These are phyloP conservation scores for Drosophila gaucha DNA, from an alignment of 2,888 invertebrate genomes.

Conservation along the genomic window DNA sequence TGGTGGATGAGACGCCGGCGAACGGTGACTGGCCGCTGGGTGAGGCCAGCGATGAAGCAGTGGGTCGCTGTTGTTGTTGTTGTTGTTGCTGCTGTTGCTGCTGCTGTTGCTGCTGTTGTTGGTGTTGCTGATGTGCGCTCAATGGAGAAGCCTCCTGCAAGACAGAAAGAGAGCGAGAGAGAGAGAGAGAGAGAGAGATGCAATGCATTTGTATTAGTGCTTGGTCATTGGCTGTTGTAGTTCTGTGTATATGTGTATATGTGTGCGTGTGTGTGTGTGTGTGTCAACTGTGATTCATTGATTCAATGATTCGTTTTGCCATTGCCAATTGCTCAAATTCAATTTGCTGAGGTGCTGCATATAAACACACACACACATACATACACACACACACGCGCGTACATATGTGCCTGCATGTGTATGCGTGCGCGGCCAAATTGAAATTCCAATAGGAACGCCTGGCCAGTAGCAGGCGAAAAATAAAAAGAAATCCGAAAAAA, in stretches of 20 bases:
- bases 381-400: not conserved
- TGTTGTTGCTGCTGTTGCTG: constrained; percentile 54
- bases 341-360: constrained; percentile 40
- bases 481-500: constrained; percentile 20
- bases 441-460: constrained; percentile 70
- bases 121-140: constrained; percentile 79
- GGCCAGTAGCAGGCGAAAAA: constrained; percentile 23
- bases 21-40: constrained; percentile 72
- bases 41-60: constrained; percentile 50
- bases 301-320: constrained; percentile 39
- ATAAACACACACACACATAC: not conserved
- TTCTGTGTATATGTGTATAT: constrained; percentile 9
- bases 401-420: constrained; percentile 25
- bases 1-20: constrained; percentile 72
- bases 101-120: constrained; percentile 72
- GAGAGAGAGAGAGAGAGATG: constrained; percentile 3
- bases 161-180: not conserved
- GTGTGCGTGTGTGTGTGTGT: constrained; percentile 7
- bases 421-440: constrained; percentile 32
- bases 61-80: constrained; percentile 46
- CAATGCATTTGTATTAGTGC: constrained; percentile 23
- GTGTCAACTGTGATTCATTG: constrained; percentile 16
- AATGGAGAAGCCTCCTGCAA: constrained; percentile 83
- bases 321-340: constrained; percentile 40
- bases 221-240: constrained; percentile 39